Evolutionary conservation across 2,113 vertebrate species (phyloP), one percentile per base, ranked within the genome.

Genomic region (Nesoenas mayeri): DNA sequence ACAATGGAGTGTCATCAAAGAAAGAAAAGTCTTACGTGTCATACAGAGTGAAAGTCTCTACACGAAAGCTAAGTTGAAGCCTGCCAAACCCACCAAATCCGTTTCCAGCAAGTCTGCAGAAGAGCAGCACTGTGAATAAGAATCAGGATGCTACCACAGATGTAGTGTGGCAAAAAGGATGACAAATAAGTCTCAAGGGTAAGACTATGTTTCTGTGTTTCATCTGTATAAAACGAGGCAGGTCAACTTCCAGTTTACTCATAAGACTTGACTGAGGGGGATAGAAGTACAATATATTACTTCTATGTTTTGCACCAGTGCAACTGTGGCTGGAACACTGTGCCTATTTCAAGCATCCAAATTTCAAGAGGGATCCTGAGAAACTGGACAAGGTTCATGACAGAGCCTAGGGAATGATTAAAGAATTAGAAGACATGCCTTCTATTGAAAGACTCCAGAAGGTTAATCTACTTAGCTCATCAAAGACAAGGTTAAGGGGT

Each of bases 391-490:
- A 90, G 51, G 56, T 84, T 95, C 75, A 48, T 36, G 78, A 85
- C 10, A 67, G 77, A 92, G 86, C 42, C 65, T 60, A 72, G 93
- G 80, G 89, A 95, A 91, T 81, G 83, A 95, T 91, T 93, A 91
- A 83, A 86, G 93, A 83, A 91, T 93, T 95, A 95, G 86, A 95
- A 92, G 79, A 66, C 17, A 66, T 84, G 72, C 47, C 93, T 94
- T 86, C 77, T 79, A 89, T 91, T 78, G 95, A 93, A 92, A 95
- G 73, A 86, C 94, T 95, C 56, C 65, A 91, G 91, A 91, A 95
- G 93, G 91, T 95, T 95, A 95, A 95, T 96, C 95, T 93, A 92
- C 93, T 97, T 93, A 92, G 57, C 89, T 96, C 73, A 84, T 95
- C 91, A 95, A 91, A 94, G 80, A 78, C 80, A 91, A 97, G 93